These are phyloP conservation scores for Sula dactylatra DNA, from an alignment of 2,113 vertebrate species.

Conservation along the genomic window DNA sequence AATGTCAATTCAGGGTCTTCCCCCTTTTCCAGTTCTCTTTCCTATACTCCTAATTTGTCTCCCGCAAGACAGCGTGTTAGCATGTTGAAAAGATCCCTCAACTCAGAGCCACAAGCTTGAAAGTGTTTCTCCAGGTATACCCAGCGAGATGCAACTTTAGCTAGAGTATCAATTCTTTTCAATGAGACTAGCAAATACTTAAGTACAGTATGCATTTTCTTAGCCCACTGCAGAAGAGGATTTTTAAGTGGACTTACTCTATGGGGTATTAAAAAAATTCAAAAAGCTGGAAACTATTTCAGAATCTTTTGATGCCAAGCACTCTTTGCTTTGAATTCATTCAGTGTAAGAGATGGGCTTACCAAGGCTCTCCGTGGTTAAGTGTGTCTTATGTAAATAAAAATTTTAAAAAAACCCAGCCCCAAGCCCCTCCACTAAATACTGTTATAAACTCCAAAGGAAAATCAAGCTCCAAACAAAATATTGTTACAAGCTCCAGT, in stretches of 20 bases:
- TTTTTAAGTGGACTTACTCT: neutral
- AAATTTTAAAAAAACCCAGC: neutral
- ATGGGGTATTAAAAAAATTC: neutral
- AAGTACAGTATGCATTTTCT: neutral
- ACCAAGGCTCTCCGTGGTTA: neutral
- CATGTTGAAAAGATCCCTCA: neutral
- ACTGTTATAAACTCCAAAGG: neutral
- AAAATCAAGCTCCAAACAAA: neutral
- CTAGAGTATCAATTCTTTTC: neutral
- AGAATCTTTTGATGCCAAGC: neutral
- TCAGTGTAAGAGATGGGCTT: neutral
- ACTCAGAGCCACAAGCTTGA: neutral
- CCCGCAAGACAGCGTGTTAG: neutral
- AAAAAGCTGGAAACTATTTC: neutral
- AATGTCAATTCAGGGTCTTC: neutral
- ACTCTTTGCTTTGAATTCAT: neutral
- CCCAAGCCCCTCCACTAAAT: neutral
- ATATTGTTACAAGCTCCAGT: accelerated
- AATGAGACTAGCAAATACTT: neutral
- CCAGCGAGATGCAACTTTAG: neutral
- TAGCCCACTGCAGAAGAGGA: neutral
- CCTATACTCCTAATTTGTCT: neutral
- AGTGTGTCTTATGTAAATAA: neutral
- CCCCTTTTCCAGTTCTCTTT: neutral
- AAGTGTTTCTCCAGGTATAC: neutral